Conservation (phyloP, 2,888 invertebrate species). For the Mythimna loreyi region DNA sequence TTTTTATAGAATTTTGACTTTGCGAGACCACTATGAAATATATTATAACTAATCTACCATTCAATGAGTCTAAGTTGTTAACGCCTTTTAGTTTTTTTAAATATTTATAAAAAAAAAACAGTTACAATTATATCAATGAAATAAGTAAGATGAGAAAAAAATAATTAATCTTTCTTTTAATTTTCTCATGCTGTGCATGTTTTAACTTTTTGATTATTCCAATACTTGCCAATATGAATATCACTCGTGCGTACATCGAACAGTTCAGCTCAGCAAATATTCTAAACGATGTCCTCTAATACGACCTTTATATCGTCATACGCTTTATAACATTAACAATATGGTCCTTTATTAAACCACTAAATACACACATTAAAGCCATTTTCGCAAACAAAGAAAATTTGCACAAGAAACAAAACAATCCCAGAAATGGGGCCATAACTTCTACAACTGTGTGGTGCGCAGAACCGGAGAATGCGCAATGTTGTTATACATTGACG, state of each 20-base stretch:
- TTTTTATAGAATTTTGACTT: no score
- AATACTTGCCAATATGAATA: slow-evolving; percentile 7
- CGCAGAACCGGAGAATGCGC: slow-evolving; percentile 33
- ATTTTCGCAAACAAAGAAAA: slow-evolving; percentile 63
- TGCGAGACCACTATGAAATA: no score
- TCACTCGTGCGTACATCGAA: neutral
- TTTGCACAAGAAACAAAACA: slow-evolving; percentile 64
- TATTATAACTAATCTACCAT: no score
- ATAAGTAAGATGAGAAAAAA: no score
- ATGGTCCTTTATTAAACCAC: slow-evolving; percentile 56
- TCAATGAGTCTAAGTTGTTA: no score
- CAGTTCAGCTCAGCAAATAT: slow-evolving; percentile 1
- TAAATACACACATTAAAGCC: slow-evolving; percentile 59
- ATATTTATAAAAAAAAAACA: no score
- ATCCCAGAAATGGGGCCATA: slow-evolving; percentile 51
- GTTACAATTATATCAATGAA: no score
- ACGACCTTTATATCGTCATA: slow-evolving; percentile 22
- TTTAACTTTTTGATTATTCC: slow-evolving; percentile 15
- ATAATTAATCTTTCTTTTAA: no score
- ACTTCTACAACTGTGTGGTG: slow-evolving; percentile 41
- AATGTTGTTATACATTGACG: slow-evolving; percentile 55
- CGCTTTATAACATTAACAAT: slow-evolving; percentile 52
- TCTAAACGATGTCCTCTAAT: slow-evolving; percentile 4
- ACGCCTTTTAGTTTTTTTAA: no score
- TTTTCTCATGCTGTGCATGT: slow-evolving; percentile 14